Evolutionary conservation across 2,797 vertebrate genomes (phyloP), one percentile per base, ranked within the genome.

Genomic region (Distichodus sexfasciatus): DNA sequence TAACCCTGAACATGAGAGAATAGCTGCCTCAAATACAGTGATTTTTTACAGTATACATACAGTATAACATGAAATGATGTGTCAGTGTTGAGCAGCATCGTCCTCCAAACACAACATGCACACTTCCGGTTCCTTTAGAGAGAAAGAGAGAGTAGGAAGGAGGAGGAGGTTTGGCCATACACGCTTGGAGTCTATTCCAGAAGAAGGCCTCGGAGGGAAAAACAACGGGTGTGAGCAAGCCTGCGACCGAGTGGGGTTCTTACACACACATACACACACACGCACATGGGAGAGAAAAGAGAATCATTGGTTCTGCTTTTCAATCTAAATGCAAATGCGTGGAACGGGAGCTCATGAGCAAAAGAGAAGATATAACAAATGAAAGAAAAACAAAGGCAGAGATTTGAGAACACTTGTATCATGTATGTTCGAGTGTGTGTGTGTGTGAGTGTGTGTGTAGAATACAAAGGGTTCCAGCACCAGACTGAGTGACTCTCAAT

Each of bases 271-370:
- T 58, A 75, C 5, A 51, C 24, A 60, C 35, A 67, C 69, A 64
- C 24, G 54, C 64, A 69, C 75, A 65, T 31, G 21, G 50, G 63
- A 28, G 58, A 64, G 57, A 28, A 59, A 31, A 43, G 62, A n/a
- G 43, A 77, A 47, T 75, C 63, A 75, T 73, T 55, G 47, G 70
- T 62, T 68, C 62, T 76, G 73, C 43, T 76, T 80, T 77, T 76
- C 70, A 74, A 80, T 80, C 76, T 80, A 80, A 80, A 80, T 80
- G 78, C 78, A 80, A 77, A 80, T 80, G 73, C 69, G 28, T 61
- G 53, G 58, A 65, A 70, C 44, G 40, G 31, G 38, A 72, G 59
- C 73, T 75, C 41, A 43, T 55, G 61, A 72, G 50, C 66, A 73
- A 76, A 69, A 66, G 59, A 76, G 28, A 44, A 35, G 28, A 71